Conservation (phyloP, 2,113 vertebrate species). For the Cebidichthys violaceus region DNA sequence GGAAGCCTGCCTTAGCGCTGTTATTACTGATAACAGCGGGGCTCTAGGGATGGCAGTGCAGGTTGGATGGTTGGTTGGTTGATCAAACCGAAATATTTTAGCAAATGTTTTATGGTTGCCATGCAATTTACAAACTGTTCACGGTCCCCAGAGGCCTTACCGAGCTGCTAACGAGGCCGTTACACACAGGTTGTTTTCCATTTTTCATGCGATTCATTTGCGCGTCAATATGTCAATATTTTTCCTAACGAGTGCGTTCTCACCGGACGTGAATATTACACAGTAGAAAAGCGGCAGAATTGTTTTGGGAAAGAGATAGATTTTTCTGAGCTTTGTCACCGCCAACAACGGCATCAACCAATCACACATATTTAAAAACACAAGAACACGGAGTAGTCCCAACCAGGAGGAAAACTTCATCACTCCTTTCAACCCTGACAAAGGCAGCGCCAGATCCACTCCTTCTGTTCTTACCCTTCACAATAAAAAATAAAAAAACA, state of each 20-base stretch:
- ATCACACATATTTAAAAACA: neutral
- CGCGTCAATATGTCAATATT: too few relatives aligned
- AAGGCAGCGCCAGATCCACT: neutral
- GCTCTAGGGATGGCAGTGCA: neutral
- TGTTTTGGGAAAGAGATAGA: too few relatives aligned
- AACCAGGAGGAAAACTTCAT: too few relatives aligned
- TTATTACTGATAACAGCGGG: neutral
- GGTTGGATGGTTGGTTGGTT: neutral
- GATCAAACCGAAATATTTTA: neutral
- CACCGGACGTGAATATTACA: too few relatives aligned
- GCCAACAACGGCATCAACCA: neutral
- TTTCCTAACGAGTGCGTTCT: too few relatives aligned
- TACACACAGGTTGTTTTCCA: too few relatives aligned
- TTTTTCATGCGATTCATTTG: neutral
- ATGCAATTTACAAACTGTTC: neutral
- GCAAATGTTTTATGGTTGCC: neutral
- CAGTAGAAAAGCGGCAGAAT: too few relatives aligned
- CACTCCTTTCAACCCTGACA: neutral
- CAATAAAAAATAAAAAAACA: too few relatives aligned
- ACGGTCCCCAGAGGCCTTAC: neutral
- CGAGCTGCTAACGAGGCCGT: neutral
- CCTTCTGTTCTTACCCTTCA: too few relatives aligned
- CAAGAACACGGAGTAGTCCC: too few relatives aligned
- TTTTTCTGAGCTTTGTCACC: too few relatives aligned
- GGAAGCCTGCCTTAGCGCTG: neutral